Conservation (phyloP, 2,797 vertebrate genomes). For the Pygocentrus nattereri region DNA sequence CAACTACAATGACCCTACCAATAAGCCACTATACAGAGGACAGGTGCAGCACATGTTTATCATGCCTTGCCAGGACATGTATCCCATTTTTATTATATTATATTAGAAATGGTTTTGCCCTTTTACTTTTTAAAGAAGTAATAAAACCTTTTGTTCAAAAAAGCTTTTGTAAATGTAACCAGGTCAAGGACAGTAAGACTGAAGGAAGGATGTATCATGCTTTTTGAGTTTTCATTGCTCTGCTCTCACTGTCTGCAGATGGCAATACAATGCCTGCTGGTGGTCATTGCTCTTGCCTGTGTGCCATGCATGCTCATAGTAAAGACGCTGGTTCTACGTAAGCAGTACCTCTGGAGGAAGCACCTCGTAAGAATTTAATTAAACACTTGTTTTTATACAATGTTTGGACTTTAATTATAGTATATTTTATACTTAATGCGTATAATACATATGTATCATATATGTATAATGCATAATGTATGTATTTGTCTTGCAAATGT, state of each 20-base stretch:
- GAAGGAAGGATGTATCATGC: neutral
- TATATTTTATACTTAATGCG: too few species aligned
- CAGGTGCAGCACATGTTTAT: slow-evolving; percentile 80
- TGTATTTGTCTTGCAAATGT: neutral
- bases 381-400: neutral
- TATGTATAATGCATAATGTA: too few species aligned
- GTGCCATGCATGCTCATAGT: slow-evolving; percentile 94
- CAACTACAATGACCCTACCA: slow-evolving; percentile 84
- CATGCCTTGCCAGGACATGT: too few species aligned
- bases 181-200: too few species aligned
- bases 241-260: slow-evolving; percentile 70
- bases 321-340: slow-evolving; percentile 90
- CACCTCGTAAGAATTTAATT: slow-evolving; percentile 80
- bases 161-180: too few species aligned
- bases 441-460: too few species aligned
- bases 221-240: neutral
- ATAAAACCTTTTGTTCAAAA: too few species aligned
- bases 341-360: slow-evolving; percentile 87
- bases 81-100: too few species aligned
- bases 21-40: slow-evolving; percentile 87
- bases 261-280: slow-evolving; percentile 88
- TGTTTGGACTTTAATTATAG: neutral
- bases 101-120: too few species aligned
- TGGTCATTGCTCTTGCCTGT: slow-evolving; percentile 89
- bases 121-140: too few species aligned